Percentiles rank a stretch among this genome's conserved stretches.
These are phyloP conservation scores for Gisinianus flammeolus DNA, from an alignment of 2,888 invertebrate species.

Conservation along the genomic window DNA sequence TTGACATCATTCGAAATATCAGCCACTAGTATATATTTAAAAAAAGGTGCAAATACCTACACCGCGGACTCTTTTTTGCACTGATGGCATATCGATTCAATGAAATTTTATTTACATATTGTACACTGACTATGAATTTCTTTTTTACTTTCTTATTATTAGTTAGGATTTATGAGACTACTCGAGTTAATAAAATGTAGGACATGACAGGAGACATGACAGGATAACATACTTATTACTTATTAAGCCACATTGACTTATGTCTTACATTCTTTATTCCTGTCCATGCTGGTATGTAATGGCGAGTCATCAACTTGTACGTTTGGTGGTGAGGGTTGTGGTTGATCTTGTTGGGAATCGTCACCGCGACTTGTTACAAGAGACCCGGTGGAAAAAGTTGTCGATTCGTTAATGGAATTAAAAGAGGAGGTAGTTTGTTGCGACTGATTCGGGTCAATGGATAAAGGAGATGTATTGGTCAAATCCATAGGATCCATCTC, in stretches of 20 bases:
- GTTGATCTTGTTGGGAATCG: neutral
- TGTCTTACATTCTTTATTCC: conserved; percentile 95
- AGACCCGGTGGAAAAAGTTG: neutral
- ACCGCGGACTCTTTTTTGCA: too few relatives aligned
- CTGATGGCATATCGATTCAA: too few relatives aligned
- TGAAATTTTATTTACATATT: too few relatives aligned
- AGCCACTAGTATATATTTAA: neutral
- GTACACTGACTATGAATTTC: too few relatives aligned
- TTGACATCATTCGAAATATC: neutral
- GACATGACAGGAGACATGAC: too few relatives aligned
- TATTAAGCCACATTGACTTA: too few relatives aligned
- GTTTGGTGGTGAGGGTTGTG: conserved; percentile 76
- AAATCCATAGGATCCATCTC: conserved; percentile 46
- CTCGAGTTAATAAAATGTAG: too few relatives aligned
- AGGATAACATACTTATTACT: too few relatives aligned
- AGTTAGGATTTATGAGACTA: too few relatives aligned
- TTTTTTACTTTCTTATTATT: too few relatives aligned
- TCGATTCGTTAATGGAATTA: neutral
- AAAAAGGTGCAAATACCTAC: too few relatives aligned
- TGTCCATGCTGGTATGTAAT: conserved; percentile 89
- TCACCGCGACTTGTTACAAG: neutral
- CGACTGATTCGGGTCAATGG: conserved; percentile 13
- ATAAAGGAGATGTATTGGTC: conserved; percentile 12
- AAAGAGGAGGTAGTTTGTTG: neutral
- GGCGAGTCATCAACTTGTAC: conserved; percentile 94